phyloP scores from a whole-genome alignment of 2,888 invertebrate species.

The Pristionchus exspectatus region DNA sequence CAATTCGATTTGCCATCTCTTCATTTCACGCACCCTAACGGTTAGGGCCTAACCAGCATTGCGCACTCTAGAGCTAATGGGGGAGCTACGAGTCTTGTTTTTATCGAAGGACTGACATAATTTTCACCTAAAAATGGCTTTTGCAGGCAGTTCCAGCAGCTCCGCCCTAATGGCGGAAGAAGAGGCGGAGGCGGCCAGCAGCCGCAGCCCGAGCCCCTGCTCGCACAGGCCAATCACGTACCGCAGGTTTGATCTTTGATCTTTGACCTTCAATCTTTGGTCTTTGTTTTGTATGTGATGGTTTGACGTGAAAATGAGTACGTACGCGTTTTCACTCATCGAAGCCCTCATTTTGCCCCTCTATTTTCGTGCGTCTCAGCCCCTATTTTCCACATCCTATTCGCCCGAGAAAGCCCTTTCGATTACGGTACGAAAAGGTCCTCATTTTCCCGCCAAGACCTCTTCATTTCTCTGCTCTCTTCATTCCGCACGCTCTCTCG shows the following conservation, averaged over 20 bases:
- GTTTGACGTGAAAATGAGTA: background rate
- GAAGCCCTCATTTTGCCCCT: background rate
- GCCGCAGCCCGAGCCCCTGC: background rate
- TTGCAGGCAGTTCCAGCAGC: background rate
- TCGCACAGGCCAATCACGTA: background rate
- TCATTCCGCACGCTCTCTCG: background rate
- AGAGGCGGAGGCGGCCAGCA: no score
- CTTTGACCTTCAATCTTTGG: background rate
- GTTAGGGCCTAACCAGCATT: no score
- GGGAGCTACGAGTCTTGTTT: no score
- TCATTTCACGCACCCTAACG: no score
- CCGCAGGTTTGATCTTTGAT: slow-evolving; percentile 1
- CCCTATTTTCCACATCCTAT: background rate
- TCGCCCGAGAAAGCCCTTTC: background rate
- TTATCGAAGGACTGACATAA: background rate
- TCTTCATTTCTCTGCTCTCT: background rate
- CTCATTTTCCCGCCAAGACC: no score
- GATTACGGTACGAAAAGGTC: background rate
- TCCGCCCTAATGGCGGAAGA: background rate
- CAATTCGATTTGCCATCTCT: no score
- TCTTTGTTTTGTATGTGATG: background rate
- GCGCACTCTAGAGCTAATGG: no score
- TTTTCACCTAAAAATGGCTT: background rate
- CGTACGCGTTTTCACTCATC: background rate
- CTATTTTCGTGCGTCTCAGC: background rate